phyloP scores from a whole-genome alignment of 2,113 vertebrate species.

The Anarhynchus alexandrinus region DNA sequence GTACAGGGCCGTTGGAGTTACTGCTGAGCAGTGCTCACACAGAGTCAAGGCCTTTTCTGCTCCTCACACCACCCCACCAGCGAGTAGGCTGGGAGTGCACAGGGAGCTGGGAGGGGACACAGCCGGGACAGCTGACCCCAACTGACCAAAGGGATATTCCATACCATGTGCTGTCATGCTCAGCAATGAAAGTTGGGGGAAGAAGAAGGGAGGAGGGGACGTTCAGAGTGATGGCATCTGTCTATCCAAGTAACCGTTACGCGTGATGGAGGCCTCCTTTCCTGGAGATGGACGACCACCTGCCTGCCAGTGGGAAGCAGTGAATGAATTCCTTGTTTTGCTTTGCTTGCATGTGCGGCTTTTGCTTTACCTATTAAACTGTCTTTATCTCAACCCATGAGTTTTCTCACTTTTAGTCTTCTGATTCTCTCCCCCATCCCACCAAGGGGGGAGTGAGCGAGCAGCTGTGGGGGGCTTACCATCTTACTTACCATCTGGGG shows the following conservation, averaged over 20 bases:
- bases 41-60: background rate
- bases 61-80: background rate
- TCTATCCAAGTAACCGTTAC: background rate
- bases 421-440: background rate
- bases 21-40: background rate
- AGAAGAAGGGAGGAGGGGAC: background rate
- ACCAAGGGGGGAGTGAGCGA: fast-evolving
- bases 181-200: background rate
- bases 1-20: background rate
- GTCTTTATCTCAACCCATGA: background rate
- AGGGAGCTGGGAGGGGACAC: background rate
- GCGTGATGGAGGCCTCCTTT: background rate
- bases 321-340: background rate
- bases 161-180: background rate
- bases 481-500: background rate
- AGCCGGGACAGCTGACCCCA: background rate
- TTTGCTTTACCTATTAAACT: background rate
- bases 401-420: background rate
- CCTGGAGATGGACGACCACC: background rate
- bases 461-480: background rate
- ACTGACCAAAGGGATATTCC: background rate
- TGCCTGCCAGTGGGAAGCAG: background rate
- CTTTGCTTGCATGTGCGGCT: background rate
- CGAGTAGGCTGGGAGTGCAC: too few species aligned
- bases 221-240: background rate